Evolutionary conservation across 2,113 vertebrate genomes (phyloP).

Genomic region (Atlantisia rogersi): DNA sequence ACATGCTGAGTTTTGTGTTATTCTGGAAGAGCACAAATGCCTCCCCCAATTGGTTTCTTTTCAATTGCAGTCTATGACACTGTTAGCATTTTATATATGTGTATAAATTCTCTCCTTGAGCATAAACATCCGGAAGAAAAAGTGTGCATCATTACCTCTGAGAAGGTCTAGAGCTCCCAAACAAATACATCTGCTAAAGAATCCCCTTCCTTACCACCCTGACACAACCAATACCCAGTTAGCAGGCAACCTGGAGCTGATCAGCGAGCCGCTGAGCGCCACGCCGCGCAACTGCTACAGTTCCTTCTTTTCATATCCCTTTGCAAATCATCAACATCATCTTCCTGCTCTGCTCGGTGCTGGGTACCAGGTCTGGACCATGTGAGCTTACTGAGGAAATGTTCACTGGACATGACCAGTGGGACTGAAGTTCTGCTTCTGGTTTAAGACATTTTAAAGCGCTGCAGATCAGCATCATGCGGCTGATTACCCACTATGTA

Average conservation of each 20-base stretch:
- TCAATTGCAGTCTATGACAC: not conserved
- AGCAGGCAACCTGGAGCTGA: not conserved
- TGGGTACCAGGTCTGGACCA: not conserved
- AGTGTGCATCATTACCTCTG: not conserved
- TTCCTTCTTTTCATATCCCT: not conserved
- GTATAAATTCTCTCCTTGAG: not conserved
- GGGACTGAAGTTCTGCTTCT: not conserved
- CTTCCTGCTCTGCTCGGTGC: not conserved
- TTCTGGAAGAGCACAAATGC: not conserved
- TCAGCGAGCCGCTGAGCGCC: not conserved
- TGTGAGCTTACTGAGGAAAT: not conserved
- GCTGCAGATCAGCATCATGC: not conserved
- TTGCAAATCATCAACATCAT: not conserved
- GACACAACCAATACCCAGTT: accelerated
- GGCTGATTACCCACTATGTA: not conserved
- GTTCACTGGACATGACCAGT: not conserved
- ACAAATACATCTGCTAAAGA: not conserved
- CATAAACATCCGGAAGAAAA: not conserved
- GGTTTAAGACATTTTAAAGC: not conserved
- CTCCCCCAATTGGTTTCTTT: not conserved
- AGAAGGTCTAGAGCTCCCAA: not conserved
- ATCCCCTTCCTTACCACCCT: not conserved
- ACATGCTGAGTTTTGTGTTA: not conserved
- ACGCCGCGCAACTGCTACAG: not conserved
- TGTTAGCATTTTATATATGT: not conserved